A percentile compares a stretch with the other conserved stretches of the same genome.
Evolutionary conservation across 2,113 vertebrate species (phyloP).

Genomic region (Salvelinus namaycush): DNA sequence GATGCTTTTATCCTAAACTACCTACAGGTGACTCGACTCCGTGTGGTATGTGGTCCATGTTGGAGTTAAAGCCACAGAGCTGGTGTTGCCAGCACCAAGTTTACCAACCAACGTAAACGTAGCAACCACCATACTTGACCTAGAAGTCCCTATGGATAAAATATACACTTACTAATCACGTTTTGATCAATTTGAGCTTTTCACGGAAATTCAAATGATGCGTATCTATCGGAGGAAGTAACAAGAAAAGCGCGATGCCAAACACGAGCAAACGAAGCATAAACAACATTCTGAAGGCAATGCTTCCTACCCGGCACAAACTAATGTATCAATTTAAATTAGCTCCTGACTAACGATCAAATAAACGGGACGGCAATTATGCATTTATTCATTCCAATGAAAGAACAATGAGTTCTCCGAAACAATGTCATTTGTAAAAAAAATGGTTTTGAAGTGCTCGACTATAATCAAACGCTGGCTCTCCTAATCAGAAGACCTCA

Average conservation of each 20-base stretch:
- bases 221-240: not conserved
- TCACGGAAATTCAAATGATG: not conserved
- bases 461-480: constrained; percentile 31
- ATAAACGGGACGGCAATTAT: constrained; percentile 38
- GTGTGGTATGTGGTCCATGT: no score
- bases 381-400: constrained; percentile 36
- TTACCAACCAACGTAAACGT: no score
- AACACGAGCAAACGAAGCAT: constrained; percentile 23
- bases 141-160: constrained; percentile 23
- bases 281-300: constrained; percentile 6
- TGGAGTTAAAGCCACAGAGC: no score
- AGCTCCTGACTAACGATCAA: constrained; percentile 41
- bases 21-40: no score
- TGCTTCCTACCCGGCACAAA: not conserved
- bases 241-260: not conserved
- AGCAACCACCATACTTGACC: constrained; percentile 34
- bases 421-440: constrained; percentile 36
- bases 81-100: no score
- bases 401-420: constrained; percentile 38
- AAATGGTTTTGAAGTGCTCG: constrained; percentile 5
- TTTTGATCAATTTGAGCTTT: not conserved
- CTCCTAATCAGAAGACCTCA: constrained; percentile 41
- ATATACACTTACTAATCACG: not conserved
- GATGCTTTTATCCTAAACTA: no score
- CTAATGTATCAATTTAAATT: constrained; percentile 49